Base-by-base conservation (phyloP, 2,113 vertebrate species). In the Formicarius rufipectus region DNA sequence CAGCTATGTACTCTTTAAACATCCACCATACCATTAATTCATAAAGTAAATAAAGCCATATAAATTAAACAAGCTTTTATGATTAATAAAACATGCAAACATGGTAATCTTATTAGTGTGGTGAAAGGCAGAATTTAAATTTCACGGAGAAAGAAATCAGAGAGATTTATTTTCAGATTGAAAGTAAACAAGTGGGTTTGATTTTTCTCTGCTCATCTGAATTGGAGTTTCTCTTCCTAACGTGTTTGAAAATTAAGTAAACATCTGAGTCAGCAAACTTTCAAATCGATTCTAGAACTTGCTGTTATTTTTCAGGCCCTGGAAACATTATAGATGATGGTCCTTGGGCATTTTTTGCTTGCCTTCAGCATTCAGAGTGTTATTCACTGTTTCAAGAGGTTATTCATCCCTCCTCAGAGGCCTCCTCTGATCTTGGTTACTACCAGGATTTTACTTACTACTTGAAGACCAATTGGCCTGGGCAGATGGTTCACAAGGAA, bases 21-120 rank as follows among this genome's bases (percentile, higher is more conserved):
- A 64, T 30, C 37, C 72, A 78, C 52, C 37, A 52, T 62, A 69
- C n/a, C 93, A 93, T 87, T 96, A 89, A 96, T 96, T 93, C 78
- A 95, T 56, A 91, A 95, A 80, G n/a, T 44, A 93, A 93, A 86
- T 78, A 93, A 96, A 89, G 21, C 9, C 39, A 23, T 67, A 52
- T 60, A 91, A 95, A 92, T 93, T 74, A 90, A 96, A 85, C 56
- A 91, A 92, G 23, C 7, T 87, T 93, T 95, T 82, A 60, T 83
- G 78, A 87, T 67, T 69, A 95, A 80, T 95, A 97, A 95, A 97
- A 71, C n/a, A 80, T 69, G 33, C 6, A 22, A 75, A 83, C 89
- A 77, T 73, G 42, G 24, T 79, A 95, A 88, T 86, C 89, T 90
- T 76, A 91, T 95, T 95, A n/a, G 6, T 31, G 22, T 64, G 87